Evolutionary conservation across 1,140 invertebrate species (phyloP).

Genomic region (Chelonus insularis): DNA sequence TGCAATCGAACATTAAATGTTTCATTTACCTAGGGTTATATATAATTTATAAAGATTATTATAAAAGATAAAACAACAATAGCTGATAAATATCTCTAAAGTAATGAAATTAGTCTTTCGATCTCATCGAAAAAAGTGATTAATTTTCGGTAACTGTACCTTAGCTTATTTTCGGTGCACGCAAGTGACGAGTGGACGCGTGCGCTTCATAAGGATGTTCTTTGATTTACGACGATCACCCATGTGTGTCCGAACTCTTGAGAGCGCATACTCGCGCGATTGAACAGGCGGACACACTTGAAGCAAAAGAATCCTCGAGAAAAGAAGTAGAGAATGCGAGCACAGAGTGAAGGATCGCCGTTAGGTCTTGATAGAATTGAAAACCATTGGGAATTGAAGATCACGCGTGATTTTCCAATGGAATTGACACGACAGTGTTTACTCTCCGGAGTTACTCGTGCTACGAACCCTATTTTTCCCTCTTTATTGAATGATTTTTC

Average conservation of each 20-base stretch:
- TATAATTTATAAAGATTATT: too few species aligned
- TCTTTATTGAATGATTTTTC: too few species aligned
- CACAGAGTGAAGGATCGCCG: not conserved
- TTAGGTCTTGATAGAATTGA: slow-evolving; percentile 2
- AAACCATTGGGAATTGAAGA: slow-evolving; percentile 10
- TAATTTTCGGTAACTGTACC: too few species aligned
- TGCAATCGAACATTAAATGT: too few species aligned
- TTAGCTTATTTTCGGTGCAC: not conserved
- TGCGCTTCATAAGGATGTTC: slow-evolving; percentile 13
- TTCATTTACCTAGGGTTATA: too few species aligned
- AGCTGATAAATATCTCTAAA: not conserved
- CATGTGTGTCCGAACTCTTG: not conserved
- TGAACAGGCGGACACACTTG: not conserved
- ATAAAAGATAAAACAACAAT: too few species aligned
- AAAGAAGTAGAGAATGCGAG: not conserved
- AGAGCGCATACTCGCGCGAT: too few species aligned
- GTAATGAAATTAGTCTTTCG: too few species aligned
- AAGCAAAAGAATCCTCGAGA: not conserved
- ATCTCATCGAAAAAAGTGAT: not conserved
- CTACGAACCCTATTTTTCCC: too few species aligned
- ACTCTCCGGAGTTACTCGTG: slow-evolving; percentile 9
- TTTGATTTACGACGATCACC: slow-evolving; percentile 1
- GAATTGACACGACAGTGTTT: slow-evolving; percentile 17
- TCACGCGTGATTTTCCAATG: slow-evolving; percentile 26
- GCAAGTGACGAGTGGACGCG: slow-evolving; percentile 3